phyloP scores from a whole-genome alignment of 1,140 invertebrate genomes.

The Drosophila sp. region DNA sequence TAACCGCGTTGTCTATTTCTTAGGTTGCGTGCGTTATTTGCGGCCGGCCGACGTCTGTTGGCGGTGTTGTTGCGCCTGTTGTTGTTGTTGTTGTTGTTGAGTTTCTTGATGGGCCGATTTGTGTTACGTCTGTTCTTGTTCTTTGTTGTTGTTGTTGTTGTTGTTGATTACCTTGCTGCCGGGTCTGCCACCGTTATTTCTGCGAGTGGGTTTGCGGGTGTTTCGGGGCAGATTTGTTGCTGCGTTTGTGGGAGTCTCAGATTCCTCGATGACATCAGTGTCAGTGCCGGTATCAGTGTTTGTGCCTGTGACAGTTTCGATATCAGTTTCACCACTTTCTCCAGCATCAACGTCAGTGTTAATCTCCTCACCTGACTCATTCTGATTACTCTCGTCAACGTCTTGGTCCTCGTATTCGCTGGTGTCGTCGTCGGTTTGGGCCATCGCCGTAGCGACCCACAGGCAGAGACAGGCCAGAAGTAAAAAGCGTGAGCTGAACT shows the following conservation, averaged over 20 bases:
- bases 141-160: constrained; percentile 1
- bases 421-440: neutral
- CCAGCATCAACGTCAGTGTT: neutral
- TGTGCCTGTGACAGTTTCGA: neutral
- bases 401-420: constrained; percentile 1
- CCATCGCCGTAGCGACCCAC: neutral
- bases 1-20: constrained; percentile 3
- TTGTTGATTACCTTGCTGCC: constrained; percentile 4
- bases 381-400: neutral
- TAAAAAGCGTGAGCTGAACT: constrained; percentile 49
- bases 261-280: neutral
- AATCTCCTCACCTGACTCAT: neutral
- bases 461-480: constrained; percentile 50
- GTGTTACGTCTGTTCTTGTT: constrained; percentile 5
- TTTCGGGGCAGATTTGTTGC: neutral
- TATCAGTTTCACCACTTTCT: neutral
- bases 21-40: constrained; percentile 5
- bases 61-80: constrained; percentile 13
- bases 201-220: neutral
- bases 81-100: constrained; percentile 17
- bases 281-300: neutral
- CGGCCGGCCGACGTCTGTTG: constrained; percentile 20
- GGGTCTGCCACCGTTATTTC: neutral
- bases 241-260: neutral
- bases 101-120: too few relatives aligned